These are phyloP conservation scores for Athene cunicularia DNA, from an alignment of 2,113 vertebrate species.

Conservation along the genomic window DNA sequence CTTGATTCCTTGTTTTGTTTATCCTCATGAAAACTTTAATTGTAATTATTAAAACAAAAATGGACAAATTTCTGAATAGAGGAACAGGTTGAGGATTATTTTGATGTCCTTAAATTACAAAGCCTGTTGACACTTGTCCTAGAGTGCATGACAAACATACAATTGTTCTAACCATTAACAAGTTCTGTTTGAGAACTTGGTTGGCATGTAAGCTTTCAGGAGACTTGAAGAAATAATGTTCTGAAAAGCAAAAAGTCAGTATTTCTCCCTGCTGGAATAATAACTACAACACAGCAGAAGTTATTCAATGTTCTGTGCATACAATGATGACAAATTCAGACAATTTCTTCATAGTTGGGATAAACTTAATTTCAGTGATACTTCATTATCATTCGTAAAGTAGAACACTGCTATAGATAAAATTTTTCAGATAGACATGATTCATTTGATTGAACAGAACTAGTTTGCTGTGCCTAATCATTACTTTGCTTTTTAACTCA, in stretches of 20 bases:
- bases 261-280: neutral
- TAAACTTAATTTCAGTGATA: neutral
- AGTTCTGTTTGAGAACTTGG: neutral
- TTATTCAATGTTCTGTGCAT: neutral
- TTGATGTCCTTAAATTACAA: neutral
- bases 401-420: neutral
- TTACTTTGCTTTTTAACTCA: neutral
- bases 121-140: neutral
- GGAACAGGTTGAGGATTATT: neutral
- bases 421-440: neutral
- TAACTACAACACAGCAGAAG: neutral
- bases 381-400: neutral
- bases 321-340: neutral
- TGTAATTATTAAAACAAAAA: neutral
- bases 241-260: neutral
- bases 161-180: neutral
- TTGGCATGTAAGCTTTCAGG: neutral
- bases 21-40: neutral
- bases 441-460: neutral
- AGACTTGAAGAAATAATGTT: neutral
- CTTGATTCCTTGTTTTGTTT: neutral
- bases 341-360: neutral
- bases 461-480: neutral
- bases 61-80: neutral
- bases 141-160: neutral